Percentiles rank a stretch among this genome's conserved stretches.
Evolutionary conservation across 2,797 vertebrate species (phyloP).

Genomic region (Echiichthys vipera): DNA sequence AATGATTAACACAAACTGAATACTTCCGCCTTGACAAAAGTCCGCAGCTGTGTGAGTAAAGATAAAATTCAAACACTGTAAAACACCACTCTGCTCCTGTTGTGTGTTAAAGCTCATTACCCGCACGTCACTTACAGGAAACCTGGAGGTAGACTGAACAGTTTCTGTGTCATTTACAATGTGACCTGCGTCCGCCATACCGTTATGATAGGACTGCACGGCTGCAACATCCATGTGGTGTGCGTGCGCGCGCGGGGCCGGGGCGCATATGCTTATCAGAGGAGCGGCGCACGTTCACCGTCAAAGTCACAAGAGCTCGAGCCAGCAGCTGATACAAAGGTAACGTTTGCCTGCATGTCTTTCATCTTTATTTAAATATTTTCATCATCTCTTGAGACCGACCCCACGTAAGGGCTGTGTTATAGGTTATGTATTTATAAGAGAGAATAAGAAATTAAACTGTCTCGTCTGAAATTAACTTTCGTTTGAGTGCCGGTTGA

Average conservation of each 20-base stretch:
- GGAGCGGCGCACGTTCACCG: slow-evolving; percentile 17
- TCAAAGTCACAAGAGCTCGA: slow-evolving; percentile 57
- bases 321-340: slow-evolving; percentile 50
- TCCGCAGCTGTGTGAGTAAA: background rate
- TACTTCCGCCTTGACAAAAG: slow-evolving; percentile 44
- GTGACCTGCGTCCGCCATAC: slow-evolving; percentile 81
- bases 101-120: background rate
- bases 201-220: slow-evolving; percentile 65
- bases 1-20: slow-evolving; percentile 55
- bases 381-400: background rate
- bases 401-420: no score
- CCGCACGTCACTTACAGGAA: background rate
- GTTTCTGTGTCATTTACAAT: slow-evolving; percentile 35
- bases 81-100: background rate
- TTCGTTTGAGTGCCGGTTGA: background rate
- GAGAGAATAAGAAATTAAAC: no score
- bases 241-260: slow-evolving; percentile 26
- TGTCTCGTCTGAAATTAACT: background rate
- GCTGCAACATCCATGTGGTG: slow-evolving; percentile 16
- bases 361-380: background rate
- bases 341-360: slow-evolving; percentile 27
- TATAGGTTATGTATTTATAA: accelerated
- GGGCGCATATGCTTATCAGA: slow-evolving; percentile 29
- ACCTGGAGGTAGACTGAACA: background rate
- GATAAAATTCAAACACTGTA: background rate